These are phyloP conservation scores for Ricordea florida DNA, from an alignment of 92 coral and sea anemone species.

Conservation along the genomic window DNA sequence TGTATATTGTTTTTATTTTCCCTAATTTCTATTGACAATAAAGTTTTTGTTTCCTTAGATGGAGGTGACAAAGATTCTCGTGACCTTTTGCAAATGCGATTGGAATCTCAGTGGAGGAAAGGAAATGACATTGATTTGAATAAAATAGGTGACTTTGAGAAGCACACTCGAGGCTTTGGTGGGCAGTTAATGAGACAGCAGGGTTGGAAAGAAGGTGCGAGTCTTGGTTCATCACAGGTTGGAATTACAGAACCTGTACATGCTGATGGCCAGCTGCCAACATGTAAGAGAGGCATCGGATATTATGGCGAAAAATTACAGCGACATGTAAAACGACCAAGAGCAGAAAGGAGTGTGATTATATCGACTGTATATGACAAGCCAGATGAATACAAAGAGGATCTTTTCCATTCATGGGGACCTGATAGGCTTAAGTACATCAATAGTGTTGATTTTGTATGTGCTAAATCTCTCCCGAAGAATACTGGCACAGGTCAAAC, in stretches of 20 bases:
- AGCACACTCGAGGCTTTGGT: conserved; percentile 88
- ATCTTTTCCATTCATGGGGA: conserved; percentile 76
- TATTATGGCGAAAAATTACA: conserved; percentile 91
- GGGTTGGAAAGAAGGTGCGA: conserved; percentile 90
- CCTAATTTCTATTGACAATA: neutral
- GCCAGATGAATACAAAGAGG: conserved; percentile 62
- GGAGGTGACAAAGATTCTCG: conserved; percentile 91
- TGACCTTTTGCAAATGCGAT: conserved; percentile 81
- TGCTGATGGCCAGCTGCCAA: conserved; percentile 89
- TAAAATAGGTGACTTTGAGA: conserved; percentile 95
- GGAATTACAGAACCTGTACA: conserved; percentile 88
- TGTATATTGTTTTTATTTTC: neutral
- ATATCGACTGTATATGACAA: conserved; percentile 90
- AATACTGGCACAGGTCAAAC: no score
- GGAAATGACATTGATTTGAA: conserved; percentile 70
- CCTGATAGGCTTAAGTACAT: conserved; percentile 82
- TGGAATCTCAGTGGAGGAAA: conserved; percentile 84
- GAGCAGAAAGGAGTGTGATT: conserved; percentile 81
- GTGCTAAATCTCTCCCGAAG: conserved; percentile 10
- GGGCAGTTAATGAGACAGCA: conserved; percentile 85
- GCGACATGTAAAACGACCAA: conserved; percentile 73
- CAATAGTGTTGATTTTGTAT: conserved; percentile 79
- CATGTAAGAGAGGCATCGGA: conserved; percentile 90
- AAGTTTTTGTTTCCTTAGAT: conserved; percentile 24
- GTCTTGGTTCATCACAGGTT: conserved; percentile 84